A percentile compares a stretch with the other conserved stretches of the same genome.
Evolutionary conservation across 2,113 vertebrate species (phyloP).

Genomic region (Balaenoptera acutorostrata): DNA sequence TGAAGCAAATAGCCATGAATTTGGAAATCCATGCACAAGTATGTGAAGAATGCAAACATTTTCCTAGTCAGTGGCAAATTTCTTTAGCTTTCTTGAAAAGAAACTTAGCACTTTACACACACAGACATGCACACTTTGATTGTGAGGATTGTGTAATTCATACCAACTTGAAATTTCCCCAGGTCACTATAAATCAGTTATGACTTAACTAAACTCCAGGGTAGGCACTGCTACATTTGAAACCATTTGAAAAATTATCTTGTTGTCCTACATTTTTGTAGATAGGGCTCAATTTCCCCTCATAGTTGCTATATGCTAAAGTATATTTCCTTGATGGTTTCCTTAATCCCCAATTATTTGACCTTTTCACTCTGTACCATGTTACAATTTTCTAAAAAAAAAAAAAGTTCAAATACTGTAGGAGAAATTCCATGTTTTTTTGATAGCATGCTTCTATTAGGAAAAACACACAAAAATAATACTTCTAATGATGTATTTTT

Average conservation of each 20-base stretch:
- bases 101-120: background rate
- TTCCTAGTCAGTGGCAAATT: background rate
- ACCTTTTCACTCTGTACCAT: background rate
- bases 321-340: background rate
- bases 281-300: background rate
- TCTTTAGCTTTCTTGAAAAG: background rate
- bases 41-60: background rate
- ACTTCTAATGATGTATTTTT: background rate
- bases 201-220: background rate
- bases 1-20: constrained; percentile 47
- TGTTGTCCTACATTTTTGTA: background rate
- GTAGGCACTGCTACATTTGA: background rate
- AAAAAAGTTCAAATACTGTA: background rate
- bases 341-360: background rate
- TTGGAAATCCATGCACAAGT: constrained; percentile 31
- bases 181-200: background rate
- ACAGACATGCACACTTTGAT: background rate
- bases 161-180: background rate
- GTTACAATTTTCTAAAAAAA: background rate
- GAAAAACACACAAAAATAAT: background rate
- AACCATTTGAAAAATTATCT: background rate
- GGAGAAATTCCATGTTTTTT: background rate
- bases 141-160: background rate
- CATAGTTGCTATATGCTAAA: background rate
- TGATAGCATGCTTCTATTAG: background rate